Evolutionary conservation across 2,113 vertebrate genomes (phyloP).

Genomic region (Oncorhynchus mykiss): DNA sequence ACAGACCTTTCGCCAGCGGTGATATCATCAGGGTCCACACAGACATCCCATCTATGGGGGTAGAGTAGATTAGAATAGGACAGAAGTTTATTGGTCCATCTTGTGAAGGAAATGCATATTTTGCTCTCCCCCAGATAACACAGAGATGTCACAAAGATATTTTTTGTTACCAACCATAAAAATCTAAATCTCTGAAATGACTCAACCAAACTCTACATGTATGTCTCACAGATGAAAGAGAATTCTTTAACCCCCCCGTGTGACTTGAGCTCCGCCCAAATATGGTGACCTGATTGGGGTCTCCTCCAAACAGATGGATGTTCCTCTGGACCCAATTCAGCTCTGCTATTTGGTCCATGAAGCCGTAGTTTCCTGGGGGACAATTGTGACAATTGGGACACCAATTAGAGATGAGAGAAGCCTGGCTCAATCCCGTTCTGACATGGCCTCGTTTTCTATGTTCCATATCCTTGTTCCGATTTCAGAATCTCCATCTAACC

Average conservation of each 20-base stretch:
- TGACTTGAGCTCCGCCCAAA: constrained; percentile 62
- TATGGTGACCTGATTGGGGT: constrained; percentile 74
- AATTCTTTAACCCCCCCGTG: no score
- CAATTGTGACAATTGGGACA: not conserved
- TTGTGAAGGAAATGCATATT: not conserved
- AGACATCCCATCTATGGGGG: constrained; percentile 68
- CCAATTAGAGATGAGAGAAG: not conserved
- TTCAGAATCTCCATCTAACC: constrained; percentile 18
- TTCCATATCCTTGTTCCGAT: constrained; percentile 29
- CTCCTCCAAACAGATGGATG: constrained; percentile 77
- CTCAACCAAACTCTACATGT: no score
- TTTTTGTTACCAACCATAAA: no score
- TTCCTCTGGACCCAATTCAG: constrained; percentile 79
- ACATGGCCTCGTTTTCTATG: constrained; percentile 32
- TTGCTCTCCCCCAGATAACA: not conserved
- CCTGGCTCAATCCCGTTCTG: constrained; percentile 5
- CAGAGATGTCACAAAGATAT: not conserved
- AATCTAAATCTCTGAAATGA: no score
- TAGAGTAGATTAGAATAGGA: not conserved
- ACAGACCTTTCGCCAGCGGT: constrained; percentile 72
- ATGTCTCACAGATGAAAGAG: no score
- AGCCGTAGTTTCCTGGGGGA: constrained; percentile 76
- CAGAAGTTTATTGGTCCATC: not conserved
- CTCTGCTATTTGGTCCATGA: constrained; percentile 79
- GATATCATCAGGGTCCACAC: constrained; percentile 75